These are phyloP conservation scores for Spodoptera littoralis DNA, from an alignment of 2,888 invertebrate genomes.

Conservation along the genomic window DNA sequence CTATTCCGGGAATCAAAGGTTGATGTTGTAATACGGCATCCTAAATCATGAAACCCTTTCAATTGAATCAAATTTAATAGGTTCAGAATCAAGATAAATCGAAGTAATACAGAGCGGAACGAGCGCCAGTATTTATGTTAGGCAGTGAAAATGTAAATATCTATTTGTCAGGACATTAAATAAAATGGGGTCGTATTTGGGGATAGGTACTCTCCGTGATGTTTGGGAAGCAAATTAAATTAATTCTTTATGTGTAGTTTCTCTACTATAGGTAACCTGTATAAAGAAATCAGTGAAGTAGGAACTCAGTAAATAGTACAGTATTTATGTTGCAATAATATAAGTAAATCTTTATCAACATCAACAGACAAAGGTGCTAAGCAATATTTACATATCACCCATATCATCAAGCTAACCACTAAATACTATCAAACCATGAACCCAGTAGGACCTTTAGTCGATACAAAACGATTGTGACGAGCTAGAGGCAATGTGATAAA, in stretches of 20 bases:
- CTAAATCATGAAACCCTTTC: slow-evolving; percentile 43
- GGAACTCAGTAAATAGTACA: too few relatives aligned
- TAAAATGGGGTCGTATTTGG: slow-evolving; percentile 42
- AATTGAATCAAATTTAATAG: slow-evolving; percentile 49
- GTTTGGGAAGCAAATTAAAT: slow-evolving; percentile 15
- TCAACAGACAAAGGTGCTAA: too few relatives aligned
- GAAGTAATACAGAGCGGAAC: slow-evolving; percentile 40
- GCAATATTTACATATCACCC: too few relatives aligned
- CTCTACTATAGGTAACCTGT: neutral
- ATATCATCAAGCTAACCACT: too few relatives aligned
- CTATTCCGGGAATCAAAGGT: slow-evolving; percentile 24
- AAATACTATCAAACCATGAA: too few relatives aligned
- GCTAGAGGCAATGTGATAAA: too few relatives aligned
- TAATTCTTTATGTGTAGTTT: slow-evolving; percentile 14
- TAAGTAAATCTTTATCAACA: too few relatives aligned
- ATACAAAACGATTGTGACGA: too few relatives aligned
- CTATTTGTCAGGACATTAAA: slow-evolving; percentile 48
- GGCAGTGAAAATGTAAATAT: slow-evolving; percentile 53
- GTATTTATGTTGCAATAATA: too few relatives aligned
- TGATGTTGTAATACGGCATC: neutral
- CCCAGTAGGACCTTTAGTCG: too few relatives aligned
- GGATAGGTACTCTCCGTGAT: slow-evolving; percentile 18
- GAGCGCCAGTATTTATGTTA: slow-evolving; percentile 41
- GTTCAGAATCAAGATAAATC: slow-evolving; percentile 43
- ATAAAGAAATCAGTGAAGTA: too few relatives aligned